phyloP scores from a whole-genome alignment of 2,113 vertebrate species.

The Chaetodon trifascialis region DNA sequence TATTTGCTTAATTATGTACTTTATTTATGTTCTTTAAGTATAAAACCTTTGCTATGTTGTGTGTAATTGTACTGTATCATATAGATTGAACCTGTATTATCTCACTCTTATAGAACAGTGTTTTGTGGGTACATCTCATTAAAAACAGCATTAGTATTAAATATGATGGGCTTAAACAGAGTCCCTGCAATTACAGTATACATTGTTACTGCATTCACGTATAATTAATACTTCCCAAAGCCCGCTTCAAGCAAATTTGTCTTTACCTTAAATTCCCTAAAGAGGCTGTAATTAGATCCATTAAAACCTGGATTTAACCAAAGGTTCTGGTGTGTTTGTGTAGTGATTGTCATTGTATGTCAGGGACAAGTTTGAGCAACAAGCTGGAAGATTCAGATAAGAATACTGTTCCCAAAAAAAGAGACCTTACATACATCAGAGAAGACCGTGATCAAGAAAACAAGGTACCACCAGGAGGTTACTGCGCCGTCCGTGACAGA shows the following conservation, averaged over 20 bases:
- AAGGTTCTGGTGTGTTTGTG: not conserved
- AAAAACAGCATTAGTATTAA: not conserved
- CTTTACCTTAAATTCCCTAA: not conserved
- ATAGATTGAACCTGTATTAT: not conserved
- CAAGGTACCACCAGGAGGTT: not conserved
- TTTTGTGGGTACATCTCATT: not conserved
- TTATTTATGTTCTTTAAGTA: not conserved
- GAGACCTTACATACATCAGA: not conserved
- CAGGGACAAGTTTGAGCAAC: conserved; percentile 11
- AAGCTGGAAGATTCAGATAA: not conserved
- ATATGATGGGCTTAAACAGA: not conserved
- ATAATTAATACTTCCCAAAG: conserved; percentile 22
- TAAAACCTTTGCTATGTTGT: not conserved
- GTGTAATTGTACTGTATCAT: not conserved
- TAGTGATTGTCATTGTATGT: not conserved
- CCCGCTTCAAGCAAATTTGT: not conserved
- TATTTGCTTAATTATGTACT: not conserved
- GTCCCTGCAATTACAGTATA: not conserved
- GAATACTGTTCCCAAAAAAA: not conserved
- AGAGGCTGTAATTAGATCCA: not conserved
- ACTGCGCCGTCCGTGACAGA: not conserved
- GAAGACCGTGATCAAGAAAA: not conserved
- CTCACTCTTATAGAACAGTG: not conserved
- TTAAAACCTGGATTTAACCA: not conserved
- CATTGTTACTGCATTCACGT: not conserved